Conservation (phyloP, 2,888 invertebrate species). For the Ptychoptera contaminata region DNA sequence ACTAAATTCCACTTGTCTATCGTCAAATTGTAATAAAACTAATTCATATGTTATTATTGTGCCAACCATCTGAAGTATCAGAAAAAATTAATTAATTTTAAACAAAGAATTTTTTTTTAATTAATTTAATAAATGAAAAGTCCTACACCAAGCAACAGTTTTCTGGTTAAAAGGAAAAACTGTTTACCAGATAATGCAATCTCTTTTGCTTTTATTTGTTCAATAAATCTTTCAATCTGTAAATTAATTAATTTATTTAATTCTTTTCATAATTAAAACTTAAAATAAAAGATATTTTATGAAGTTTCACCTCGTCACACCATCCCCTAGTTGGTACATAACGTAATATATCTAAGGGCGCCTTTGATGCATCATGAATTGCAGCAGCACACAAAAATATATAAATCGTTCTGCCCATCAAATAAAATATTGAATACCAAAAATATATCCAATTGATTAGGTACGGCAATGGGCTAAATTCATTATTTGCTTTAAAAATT, state of each 20-base stretch:
- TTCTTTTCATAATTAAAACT: not conserved
- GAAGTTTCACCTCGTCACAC: conserved; percentile 3
- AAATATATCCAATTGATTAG: conserved; percentile 28
- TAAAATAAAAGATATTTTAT: not conserved
- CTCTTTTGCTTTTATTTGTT: not conserved
- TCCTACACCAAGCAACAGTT: conserved; percentile 1
- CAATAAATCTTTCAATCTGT: not conserved
- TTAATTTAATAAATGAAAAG: not conserved
- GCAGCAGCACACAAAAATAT: conserved; percentile 32
- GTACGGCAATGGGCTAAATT: conserved; percentile 11
- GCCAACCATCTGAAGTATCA: not conserved
- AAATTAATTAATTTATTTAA: not conserved
- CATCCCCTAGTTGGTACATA: not conserved
- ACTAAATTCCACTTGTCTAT: no score
- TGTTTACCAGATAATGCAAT: not conserved
- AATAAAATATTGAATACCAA: conserved; percentile 31
- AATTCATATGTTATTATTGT: conserved; percentile 2
- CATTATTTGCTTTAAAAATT: not conserved
- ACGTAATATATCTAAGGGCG: conserved; percentile 29
- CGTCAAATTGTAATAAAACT: conserved; percentile 3
- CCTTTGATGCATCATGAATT: conserved; percentile 31
- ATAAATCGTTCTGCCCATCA: conserved; percentile 27
- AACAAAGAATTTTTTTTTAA: not conserved
- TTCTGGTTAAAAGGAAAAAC: conserved; percentile 1
- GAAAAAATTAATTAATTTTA: not conserved